Conservation (phyloP, 23 tunicate genomes). For the Halocynthia aurantium region DNA sequence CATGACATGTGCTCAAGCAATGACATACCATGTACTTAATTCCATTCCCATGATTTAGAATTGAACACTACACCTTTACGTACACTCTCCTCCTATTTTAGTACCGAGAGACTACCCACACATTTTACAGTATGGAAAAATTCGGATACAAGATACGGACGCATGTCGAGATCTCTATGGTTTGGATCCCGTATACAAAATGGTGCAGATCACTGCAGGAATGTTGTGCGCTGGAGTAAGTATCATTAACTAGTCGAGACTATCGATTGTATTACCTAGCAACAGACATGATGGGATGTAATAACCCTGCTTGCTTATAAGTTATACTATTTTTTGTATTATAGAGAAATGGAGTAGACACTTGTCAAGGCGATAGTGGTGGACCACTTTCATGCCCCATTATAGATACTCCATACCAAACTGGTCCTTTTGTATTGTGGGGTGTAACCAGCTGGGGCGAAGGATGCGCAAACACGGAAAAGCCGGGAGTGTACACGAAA, state of each 20-base stretch:
- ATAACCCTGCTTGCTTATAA: too few species aligned
- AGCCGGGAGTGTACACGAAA: slow-evolving; percentile 76
- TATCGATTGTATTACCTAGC: too few species aligned
- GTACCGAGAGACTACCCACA: slow-evolving; percentile 11
- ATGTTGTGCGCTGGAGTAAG: slow-evolving; percentile 24
- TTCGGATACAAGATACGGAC: neutral
- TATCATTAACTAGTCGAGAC: too few species aligned
- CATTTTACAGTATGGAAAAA: slow-evolving; percentile 12
- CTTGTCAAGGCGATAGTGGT: slow-evolving; percentile 93
- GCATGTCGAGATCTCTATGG: slow-evolving; percentile 4
- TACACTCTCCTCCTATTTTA: neutral
- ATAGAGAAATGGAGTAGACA: slow-evolving; percentile 41
- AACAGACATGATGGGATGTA: too few species aligned
- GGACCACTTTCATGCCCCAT: slow-evolving; percentile 65
- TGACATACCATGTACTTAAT: too few species aligned
- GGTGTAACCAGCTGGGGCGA: slow-evolving; percentile 93
- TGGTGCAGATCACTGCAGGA: slow-evolving; percentile 4
- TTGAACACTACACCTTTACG: too few species aligned
- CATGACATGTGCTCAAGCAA: too few species aligned
- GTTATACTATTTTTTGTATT: neutral
- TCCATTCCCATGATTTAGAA: too few species aligned
- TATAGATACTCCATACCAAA: neutral
- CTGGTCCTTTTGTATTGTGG: slow-evolving; percentile 53
- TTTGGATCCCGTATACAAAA: neutral
- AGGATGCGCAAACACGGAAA: slow-evolving; percentile 41